These are phyloP conservation scores for Caenorhabditis latens DNA, from an alignment of 1,140 invertebrate species.

Conservation along the genomic window DNA sequence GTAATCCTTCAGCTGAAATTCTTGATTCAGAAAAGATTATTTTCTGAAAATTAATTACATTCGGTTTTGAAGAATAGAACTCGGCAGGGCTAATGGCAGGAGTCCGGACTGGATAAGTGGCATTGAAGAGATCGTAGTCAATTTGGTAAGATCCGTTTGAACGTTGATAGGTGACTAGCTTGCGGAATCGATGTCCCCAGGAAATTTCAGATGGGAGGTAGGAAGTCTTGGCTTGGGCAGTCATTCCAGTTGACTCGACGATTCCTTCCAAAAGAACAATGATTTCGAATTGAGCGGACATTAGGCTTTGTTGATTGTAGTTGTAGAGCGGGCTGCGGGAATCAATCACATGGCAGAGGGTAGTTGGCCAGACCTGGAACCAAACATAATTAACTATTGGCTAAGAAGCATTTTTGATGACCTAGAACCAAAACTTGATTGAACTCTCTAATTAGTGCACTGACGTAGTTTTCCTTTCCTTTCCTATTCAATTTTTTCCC, in stretches of 20 bases:
- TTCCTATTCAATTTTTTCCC: too few species aligned
- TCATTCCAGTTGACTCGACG: constrained; percentile 78
- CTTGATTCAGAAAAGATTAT: background rate
- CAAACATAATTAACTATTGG: background rate
- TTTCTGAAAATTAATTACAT: constrained; percentile 7
- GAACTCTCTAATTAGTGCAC: background rate
- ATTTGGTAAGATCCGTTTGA: constrained; percentile 64
- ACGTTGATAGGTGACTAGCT: constrained; percentile 64
- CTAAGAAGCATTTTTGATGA: background rate
- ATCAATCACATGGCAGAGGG: constrained; percentile 79
- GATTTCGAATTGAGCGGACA: constrained; percentile 69
- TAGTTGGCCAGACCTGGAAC: constrained; percentile 79
- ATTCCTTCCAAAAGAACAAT: constrained; percentile 74
- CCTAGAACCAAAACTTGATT: background rate
- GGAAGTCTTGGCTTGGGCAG: constrained; percentile 69
- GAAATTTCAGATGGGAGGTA: constrained; percentile 68
- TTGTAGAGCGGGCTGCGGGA: constrained; percentile 72
- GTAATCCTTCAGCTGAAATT: constrained; percentile 60
- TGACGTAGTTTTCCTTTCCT: background rate
- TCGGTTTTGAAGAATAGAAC: constrained; percentile 54
- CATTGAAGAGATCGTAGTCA: constrained; percentile 67
- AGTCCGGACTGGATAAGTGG: constrained; percentile 86
- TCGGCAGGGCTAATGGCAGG: constrained; percentile 86
- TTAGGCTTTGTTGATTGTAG: constrained; percentile 57
- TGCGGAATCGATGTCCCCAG: constrained; percentile 68